Evolutionary conservation across 2,113 vertebrate genomes (phyloP), one percentile per base, ranked within the genome.

Genomic region (Cottus gobio): DNA sequence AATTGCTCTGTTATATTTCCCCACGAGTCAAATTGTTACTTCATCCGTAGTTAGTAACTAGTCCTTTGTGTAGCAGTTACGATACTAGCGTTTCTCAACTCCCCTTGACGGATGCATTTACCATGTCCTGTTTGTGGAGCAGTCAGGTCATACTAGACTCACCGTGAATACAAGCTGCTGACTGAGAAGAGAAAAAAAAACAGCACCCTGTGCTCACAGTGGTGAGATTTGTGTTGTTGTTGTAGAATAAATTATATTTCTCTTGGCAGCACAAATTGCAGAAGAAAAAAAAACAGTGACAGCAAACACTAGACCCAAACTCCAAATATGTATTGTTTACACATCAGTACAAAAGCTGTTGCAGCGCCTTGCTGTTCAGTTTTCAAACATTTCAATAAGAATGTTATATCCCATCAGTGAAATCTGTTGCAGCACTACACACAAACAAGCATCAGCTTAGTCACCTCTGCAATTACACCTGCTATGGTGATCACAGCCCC

Each of bases 111-210:
- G 15, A 46, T 62, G 42, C 61, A 22, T 39, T 65, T 42, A 50
- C 16, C 24, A 28, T 34, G 18, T 24, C 18, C 78, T 37, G 18
- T 66, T 64, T 50, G 24, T 69, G 20, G 15, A n/a, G 9, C 28
- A 70, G 0, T 28, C 56, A 36, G 11, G 26, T 46, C 31, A 50
- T n/a, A 39, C 28, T 42, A 58, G n/a, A 46, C 30, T 80, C 50
- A 28, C 18, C 58, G 58, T 80, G 30, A 62, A 74, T 9, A 77
- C 34, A 76, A 79, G 52, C 67, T 67, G 63, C 68, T 42, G 63
- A 84, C 31, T 48, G 36, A 50, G 34, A 31, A 58, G 36, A 50
- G 34, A 31, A 58, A 20, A 44, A 57, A 34, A 57, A 77, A 52
- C 44, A 36, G 18, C 31, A 72, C 54, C 31, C 4, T 20, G 24